phyloP scores from a whole-genome alignment of 2,113 vertebrate genomes.

The Sisor rabdophorus region DNA sequence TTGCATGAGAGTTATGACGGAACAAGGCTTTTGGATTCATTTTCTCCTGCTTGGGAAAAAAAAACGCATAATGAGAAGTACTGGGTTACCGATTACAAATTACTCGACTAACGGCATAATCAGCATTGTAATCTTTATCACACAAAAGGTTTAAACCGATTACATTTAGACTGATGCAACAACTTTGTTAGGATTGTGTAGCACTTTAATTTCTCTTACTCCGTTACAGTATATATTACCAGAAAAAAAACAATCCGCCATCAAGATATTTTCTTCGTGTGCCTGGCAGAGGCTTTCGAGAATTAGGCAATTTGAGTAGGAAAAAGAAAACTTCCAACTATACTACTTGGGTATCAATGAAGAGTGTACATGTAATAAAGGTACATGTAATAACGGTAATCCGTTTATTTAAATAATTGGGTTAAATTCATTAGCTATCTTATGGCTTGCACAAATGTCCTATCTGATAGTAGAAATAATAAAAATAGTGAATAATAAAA shows the following conservation, averaged over 20 bases:
- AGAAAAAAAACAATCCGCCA: neutral
- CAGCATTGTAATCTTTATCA: constrained; percentile 2
- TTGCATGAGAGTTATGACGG: constrained; percentile 39
- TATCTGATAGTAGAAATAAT: too few relatives aligned
- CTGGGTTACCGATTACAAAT: neutral
- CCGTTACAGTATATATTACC: neutral
- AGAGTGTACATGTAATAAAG: too few relatives aligned
- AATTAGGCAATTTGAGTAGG: neutral
- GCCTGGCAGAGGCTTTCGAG: neutral
- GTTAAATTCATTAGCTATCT: too few relatives aligned
- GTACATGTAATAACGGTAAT: too few relatives aligned
- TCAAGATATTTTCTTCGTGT: neutral
- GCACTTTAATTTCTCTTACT: neutral
- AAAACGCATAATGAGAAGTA: neutral
- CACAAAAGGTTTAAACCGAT: constrained; percentile 3
- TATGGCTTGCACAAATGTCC: too few relatives aligned
- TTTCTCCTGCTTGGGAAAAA: neutral
- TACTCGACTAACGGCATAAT: neutral
- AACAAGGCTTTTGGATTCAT: constrained; percentile 33
- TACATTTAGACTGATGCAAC: constrained; percentile 9
- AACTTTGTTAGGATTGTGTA: neutral
- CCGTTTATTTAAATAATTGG: too few relatives aligned
- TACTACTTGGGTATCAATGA: too few relatives aligned
- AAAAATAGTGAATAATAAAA: too few relatives aligned
- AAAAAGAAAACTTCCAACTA: neutral